These are phyloP conservation scores for Xerus inauris DNA, from an alignment of 2,113 vertebrate genomes.

Conservation along the genomic window DNA sequence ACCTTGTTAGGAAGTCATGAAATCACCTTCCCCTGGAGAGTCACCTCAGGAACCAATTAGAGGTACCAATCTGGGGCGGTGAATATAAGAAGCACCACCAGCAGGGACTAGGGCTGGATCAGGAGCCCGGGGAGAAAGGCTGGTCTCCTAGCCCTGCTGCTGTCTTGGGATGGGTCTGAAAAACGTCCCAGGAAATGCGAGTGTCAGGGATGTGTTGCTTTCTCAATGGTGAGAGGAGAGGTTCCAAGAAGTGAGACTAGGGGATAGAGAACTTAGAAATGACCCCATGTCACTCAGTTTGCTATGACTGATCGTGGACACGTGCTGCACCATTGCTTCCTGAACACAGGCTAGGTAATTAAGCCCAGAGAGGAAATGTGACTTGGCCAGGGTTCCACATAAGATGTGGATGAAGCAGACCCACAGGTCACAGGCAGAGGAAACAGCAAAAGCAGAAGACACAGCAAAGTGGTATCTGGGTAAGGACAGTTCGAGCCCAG, in stretches of 20 bases:
- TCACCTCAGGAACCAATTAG: constrained; percentile 27
- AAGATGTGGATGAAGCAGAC: background rate
- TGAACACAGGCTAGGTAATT: background rate
- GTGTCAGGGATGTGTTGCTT: background rate
- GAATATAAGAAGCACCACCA: background rate
- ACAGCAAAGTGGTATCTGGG: background rate
- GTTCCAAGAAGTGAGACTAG: background rate
- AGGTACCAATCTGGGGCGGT: background rate
- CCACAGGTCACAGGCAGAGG: background rate
- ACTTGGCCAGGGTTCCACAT: background rate
- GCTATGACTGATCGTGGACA: background rate
- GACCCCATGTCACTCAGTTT: background rate
- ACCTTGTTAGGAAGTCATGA: background rate
- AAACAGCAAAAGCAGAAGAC: background rate
- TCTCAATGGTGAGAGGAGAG: background rate
- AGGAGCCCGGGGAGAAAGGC: background rate
- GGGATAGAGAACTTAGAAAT: background rate
- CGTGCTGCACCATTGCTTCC: background rate
- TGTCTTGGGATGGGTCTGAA: background rate
- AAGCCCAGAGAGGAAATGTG: background rate
- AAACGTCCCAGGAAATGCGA: background rate
- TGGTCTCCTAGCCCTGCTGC: background rate
- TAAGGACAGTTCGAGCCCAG: background rate
- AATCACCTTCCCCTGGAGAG: constrained; percentile 40
- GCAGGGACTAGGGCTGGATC: background rate